phyloP scores from a whole-genome alignment of 1,140 invertebrate species.

The Lerema accius region DNA sequence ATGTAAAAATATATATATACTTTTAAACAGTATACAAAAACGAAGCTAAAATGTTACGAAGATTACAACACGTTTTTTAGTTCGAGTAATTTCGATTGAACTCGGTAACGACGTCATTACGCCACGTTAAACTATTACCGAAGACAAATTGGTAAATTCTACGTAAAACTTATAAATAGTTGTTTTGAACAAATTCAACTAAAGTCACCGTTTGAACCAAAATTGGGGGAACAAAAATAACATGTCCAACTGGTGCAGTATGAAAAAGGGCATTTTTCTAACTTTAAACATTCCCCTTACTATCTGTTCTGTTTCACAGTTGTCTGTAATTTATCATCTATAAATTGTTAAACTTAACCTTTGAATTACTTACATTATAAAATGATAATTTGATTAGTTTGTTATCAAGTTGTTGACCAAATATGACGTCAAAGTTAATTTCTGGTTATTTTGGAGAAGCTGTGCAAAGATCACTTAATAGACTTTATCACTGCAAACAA shows the following conservation, averaged over 20 bases:
- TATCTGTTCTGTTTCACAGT: conserved; percentile 20
- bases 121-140: conserved; percentile 24
- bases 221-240: conserved; percentile 51
- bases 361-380: too few species aligned
- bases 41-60: too few species aligned
- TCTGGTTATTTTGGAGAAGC: too few species aligned
- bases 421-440: too few species aligned
- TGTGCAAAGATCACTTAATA: too few species aligned
- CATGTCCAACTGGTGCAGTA: conserved; percentile 38
- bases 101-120: conserved; percentile 27
- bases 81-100: conserved; percentile 14
- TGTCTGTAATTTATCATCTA: conserved; percentile 6
- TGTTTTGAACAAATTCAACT: conserved; percentile 39
- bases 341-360: not conserved
- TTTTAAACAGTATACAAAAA: too few species aligned
- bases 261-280: conserved; percentile 13
- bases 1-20: too few species aligned
- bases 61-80: not conserved
- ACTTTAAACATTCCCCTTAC: conserved; percentile 13
- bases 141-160: conserved; percentile 51
- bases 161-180: conserved; percentile 47
- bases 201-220: conserved; percentile 56
- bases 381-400: too few species aligned
- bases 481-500: too few species aligned
- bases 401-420: too few species aligned